Percentiles rank a stretch among this genome's conserved stretches.
phyloP scores from a whole-genome alignment of 2,797 vertebrate species.

The Onychomys leucogaster region DNA sequence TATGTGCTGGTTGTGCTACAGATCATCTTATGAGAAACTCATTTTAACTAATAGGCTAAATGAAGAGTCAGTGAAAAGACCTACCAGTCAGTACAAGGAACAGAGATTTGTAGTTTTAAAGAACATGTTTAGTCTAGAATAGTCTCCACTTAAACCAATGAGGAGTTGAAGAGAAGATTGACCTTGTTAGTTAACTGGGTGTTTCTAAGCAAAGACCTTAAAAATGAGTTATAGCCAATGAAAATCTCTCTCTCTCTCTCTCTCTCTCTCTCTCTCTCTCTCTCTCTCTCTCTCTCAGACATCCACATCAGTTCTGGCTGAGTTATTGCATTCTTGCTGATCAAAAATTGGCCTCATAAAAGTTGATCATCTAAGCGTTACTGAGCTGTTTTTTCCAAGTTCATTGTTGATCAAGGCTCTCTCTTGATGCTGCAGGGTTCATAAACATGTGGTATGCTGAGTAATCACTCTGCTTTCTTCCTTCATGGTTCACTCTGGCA shows the following conservation, averaged over 20 bases:
- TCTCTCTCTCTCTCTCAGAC: too few species aligned
- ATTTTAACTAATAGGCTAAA: neutral
- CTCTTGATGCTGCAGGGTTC: neutral
- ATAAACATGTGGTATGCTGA: neutral
- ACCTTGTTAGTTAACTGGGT: neutral
- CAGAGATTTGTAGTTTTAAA: neutral
- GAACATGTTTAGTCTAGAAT: neutral
- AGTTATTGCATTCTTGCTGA: constrained; percentile 28
- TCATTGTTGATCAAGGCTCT: constrained; percentile 19
- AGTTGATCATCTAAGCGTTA: neutral
- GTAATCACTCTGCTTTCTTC: neutral
- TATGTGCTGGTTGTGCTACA: neutral
- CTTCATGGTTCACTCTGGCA: neutral
- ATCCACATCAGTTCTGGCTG: neutral
- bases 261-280: too few species aligned
- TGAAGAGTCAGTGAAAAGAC: neutral
- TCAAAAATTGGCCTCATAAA: neutral
- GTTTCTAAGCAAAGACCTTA: neutral
- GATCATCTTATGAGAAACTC: neutral
- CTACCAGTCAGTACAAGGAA: neutral
- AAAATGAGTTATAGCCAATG: neutral
- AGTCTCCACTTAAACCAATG: neutral
- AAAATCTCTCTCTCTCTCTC: neutral
- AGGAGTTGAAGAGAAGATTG: neutral
- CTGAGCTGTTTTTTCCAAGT: neutral